Conservation (phyloP, 92 coral and sea anemone species). For the Paragorgia papillata region DNA sequence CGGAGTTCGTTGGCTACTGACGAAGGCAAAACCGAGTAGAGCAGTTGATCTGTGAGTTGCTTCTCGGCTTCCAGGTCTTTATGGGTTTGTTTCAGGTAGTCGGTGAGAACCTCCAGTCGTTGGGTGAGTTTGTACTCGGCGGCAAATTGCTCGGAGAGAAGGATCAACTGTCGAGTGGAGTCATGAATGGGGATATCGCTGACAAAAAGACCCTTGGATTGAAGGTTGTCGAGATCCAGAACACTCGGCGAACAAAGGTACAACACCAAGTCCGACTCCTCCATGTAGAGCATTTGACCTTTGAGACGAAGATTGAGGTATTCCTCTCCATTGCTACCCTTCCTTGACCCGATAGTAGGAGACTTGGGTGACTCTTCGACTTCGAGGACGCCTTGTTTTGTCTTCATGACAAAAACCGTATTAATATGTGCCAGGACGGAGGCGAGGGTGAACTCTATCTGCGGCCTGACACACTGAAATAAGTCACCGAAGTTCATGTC, state of each 20-base stretch:
- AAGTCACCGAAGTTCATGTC: constrained; percentile 63
- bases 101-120: constrained; percentile 79
- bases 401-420: constrained; percentile 82
- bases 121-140: constrained; percentile 83
- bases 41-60: constrained; percentile 79
- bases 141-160: constrained; percentile 83
- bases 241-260: constrained; percentile 92
- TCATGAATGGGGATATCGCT: constrained; percentile 91
- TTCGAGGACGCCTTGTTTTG: constrained; percentile 59
- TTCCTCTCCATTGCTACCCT: constrained; percentile 37
- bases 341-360: constrained; percentile 6
- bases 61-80: constrained; percentile 82
- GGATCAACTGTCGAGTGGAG: constrained; percentile 77
- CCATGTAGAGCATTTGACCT: constrained; percentile 79
- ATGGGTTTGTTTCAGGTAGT: constrained; percentile 81
- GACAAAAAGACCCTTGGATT: constrained; percentile 72
- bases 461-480: constrained; percentile 80
- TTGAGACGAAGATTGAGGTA: constrained; percentile 32
- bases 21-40: constrained; percentile 83
- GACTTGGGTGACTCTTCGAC: background rate
- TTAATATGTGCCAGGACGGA: constrained; percentile 80
- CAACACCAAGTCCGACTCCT: constrained; percentile 70
- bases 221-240: constrained; percentile 74
- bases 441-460: constrained; percentile 58
- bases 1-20: constrained; percentile 86